Percentiles rank a stretch among this genome's conserved stretches.
Conservation (phyloP, 2,113 vertebrate genomes). For the Cynoglossus semilaevis region DNA sequence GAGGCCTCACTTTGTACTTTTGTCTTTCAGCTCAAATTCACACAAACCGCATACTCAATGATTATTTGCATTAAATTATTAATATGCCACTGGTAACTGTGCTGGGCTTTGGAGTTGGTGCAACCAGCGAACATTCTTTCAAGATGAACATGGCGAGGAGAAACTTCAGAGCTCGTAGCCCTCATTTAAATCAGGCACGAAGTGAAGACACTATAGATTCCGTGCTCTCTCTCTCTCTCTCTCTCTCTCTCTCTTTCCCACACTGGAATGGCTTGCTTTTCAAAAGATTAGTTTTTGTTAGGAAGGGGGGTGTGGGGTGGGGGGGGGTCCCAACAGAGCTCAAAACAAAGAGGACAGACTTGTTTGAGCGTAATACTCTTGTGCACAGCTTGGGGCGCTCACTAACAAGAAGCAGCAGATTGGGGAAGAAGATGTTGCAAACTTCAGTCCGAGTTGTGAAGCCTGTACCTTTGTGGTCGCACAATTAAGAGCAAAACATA, state of each 20-base stretch:
- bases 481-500: constrained; percentile 32
- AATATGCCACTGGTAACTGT: constrained; percentile 73
- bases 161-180: constrained; percentile 74
- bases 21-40: constrained; percentile 76
- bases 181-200: constrained; percentile 77
- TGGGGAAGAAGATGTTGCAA: constrained; percentile 44
- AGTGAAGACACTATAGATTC: constrained; percentile 76
- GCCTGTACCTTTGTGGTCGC: constrained; percentile 53
- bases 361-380: constrained; percentile 75
- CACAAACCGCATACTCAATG: constrained; percentile 74
- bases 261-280: constrained; percentile 69
- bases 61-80: constrained; percentile 80
- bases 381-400: constrained; percentile 59
- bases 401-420: constrained; percentile 70
- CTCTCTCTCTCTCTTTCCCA: constrained; percentile 40
- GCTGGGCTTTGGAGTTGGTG: constrained; percentile 72
- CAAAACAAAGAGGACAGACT: constrained; percentile 77
- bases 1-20: constrained; percentile 71
- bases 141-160: constrained; percentile 74
- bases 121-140: constrained; percentile 69
- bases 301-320: neutral
- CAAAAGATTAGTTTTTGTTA: constrained; percentile 72
- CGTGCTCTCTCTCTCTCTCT: constrained; percentile 44
- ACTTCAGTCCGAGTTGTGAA: constrained; percentile 62
- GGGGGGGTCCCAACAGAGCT: constrained; percentile 68